Evolutionary conservation across 2,888 invertebrate species (phyloP).

Genomic region (Cotesia congregata): DNA sequence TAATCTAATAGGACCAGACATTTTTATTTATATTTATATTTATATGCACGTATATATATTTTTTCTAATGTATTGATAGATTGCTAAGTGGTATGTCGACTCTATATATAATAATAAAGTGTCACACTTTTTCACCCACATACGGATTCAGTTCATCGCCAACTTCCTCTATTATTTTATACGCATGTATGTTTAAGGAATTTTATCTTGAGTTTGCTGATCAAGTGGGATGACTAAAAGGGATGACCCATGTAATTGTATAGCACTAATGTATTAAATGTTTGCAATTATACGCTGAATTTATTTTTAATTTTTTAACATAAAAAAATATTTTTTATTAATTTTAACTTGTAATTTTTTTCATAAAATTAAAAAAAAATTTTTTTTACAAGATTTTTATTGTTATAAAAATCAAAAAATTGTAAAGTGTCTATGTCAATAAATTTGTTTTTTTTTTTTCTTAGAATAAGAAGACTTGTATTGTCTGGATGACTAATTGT

Average conservation of each 20-base stretch:
- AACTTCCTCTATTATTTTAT: slow-evolving; percentile 3
- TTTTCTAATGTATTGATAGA: background rate
- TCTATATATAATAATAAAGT: background rate
- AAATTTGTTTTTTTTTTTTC: too few relatives aligned
- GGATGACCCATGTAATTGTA: background rate
- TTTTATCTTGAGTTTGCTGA: slow-evolving; percentile 27
- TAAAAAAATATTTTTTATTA: too few relatives aligned
- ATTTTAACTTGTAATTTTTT: too few relatives aligned
- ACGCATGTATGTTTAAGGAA: background rate
- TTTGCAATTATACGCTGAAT: too few relatives aligned
- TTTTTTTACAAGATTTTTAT: too few relatives aligned
- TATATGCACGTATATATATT: background rate
- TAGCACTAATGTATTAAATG: too few relatives aligned
- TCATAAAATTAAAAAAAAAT: too few relatives aligned
- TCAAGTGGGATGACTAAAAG: slow-evolving; percentile 28
- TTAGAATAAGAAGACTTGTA: too few relatives aligned
- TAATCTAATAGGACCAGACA: slow-evolving; percentile 55
- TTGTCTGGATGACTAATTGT: too few relatives aligned
- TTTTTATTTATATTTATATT: slow-evolving; percentile 14
- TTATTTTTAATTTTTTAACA: too few relatives aligned
- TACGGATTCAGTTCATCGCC: background rate
- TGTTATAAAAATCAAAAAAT: too few relatives aligned
- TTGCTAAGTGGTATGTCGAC: slow-evolving; percentile 1
- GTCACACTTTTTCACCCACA: slow-evolving; percentile 6
- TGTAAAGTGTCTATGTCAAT: too few relatives aligned